Evolutionary conservation across 1,140 invertebrate species (phyloP), one percentile per base, ranked within the genome.

Genomic region (Leptinotarsa texana): DNA sequence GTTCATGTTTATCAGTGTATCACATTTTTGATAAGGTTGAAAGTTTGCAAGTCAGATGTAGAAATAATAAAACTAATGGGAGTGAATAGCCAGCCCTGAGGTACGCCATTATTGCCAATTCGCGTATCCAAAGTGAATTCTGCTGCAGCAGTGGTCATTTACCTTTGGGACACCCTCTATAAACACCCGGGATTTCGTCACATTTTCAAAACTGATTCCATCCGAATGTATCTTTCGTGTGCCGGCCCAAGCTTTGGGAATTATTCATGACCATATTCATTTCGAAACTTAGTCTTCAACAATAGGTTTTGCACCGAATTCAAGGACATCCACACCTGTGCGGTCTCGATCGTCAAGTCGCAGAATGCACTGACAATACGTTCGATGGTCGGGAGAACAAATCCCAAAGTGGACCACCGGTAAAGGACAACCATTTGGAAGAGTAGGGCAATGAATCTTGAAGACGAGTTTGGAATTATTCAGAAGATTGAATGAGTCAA

Each of bases 381-480:
- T 68, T 42, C 24, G 66, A 47, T n/a, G 27, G 42, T 68, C 51
- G 1, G 51, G 51, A 15, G 51, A 57, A 57, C 21, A 70, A 57
- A 48, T 48, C 48, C 49, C 69, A 13, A 57, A 48, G 51, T 49
- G 69, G 69, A 70, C 69, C 69, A 70, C 69, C 69, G 51, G 33
- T 48, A 70, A 61, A 70, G 47, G 69, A 70, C 69, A 70, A 70
- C 47, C 47, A 57, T 70, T 70, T 70, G 27, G 48, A 57, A 61
- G 13, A 70, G 48, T 49, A 70, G 47, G 24, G 49, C 69, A 70
- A 70, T 70, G 69, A 70, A 70, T 70, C 69, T 70, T 61, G n/a
- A 22, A 22, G 57, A 47, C 66, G 17, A 15, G 66, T 18, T 68
- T 33, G 42, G 66, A 68, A 68, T 68, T 68, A 68, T 68, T 68